Evolutionary conservation across 2,113 vertebrate genomes (phyloP), one percentile per base, ranked within the genome.

Genomic region (Hippocampus zosterae): DNA sequence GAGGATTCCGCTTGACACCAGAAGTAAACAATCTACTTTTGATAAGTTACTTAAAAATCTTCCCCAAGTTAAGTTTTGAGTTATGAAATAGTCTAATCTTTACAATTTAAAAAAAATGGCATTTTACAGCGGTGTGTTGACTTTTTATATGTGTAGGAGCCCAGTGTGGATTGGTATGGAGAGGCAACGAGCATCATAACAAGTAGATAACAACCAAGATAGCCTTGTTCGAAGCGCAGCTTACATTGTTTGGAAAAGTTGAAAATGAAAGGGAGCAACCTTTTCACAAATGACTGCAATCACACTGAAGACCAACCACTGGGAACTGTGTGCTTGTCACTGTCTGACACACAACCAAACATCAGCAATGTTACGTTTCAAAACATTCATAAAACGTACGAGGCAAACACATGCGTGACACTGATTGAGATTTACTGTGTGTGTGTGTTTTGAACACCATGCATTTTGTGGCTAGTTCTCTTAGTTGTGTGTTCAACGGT

Each of bases 381-480:
- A 37, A 79, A 78, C 77, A 44, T 15, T n/a, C 16, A 65, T 46
- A 71, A 72, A 69, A 79, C 82, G 69, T 21, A 73, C 65, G 64
- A 75, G 81, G 83, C 76, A 80, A 81, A 76, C 68, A 72, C 33
- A 61, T 71, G 71, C 81, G 80, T 85, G 81, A 81, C 70, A 8
- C 81, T 72, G 75, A 85, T 81, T 74, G 68, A 84, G 76, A 84
- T 67, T 60, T 75, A 40, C 76, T 18, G 27, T 18, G 25, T 59
- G 62, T n/a, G 80, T 85, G 80, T 85, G 75, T 86, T 86, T 90
- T 79, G 82, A 82, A 84, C 85, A 90, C 86, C 62, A 25, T 90
- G 71, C 78, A 78, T 88, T 87, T 85, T 89, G 90, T 91, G 85
- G 84, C 80, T 88, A 87, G 79, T 79, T 81, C 80, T 89, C 78